A percentile compares a stretch with the other conserved stretches of the same genome.
Evolutionary conservation across 2,113 vertebrate species (phyloP).

Genomic region (Gobio gobio): DNA sequence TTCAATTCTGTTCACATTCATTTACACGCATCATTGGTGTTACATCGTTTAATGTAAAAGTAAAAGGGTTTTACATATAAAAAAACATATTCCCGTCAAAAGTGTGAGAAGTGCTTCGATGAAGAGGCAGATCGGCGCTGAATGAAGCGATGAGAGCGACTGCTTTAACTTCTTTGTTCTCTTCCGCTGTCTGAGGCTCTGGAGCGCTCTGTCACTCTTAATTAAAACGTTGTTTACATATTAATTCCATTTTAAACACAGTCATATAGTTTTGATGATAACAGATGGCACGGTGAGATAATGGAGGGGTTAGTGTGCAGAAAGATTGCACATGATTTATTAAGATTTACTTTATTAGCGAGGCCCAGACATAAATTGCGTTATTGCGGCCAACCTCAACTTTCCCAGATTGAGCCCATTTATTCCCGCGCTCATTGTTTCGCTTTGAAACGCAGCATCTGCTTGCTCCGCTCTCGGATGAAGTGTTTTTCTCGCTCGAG

Average conservation of each 20-base stretch:
- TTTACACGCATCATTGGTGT: not conserved
- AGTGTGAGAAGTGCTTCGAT: too few relatives aligned
- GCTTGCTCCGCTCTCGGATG: conserved; percentile 48
- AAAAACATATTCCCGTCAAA: too few relatives aligned
- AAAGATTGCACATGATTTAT: conserved; percentile 92
- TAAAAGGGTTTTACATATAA: too few relatives aligned
- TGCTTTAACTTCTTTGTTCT: conserved; percentile 4
- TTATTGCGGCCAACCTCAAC: conserved; percentile 79
- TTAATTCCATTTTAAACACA: conserved; percentile 99
- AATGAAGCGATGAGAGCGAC: not conserved
- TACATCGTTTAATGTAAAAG: not conserved
- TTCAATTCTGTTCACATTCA: not conserved
- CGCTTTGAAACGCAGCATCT: conserved; percentile 61
- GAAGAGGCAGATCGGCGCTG: not conserved
- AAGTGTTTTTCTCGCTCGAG: conserved; percentile 54
- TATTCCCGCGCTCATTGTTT: conserved; percentile 76
- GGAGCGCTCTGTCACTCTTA: conserved; percentile 91
- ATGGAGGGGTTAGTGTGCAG: conserved; percentile 87
- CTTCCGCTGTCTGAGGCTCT: conserved; percentile 26
- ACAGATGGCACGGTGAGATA: conserved; percentile 94
- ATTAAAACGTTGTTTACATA: conserved; percentile 99
- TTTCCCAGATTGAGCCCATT: conserved; percentile 75
- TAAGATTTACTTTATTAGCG: conserved; percentile 94
- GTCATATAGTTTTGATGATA: conserved; percentile 98
- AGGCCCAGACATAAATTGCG: conserved; percentile 83